Base-by-base conservation (phyloP, 2,888 invertebrate genomes). In the Seira musarum region DNA sequence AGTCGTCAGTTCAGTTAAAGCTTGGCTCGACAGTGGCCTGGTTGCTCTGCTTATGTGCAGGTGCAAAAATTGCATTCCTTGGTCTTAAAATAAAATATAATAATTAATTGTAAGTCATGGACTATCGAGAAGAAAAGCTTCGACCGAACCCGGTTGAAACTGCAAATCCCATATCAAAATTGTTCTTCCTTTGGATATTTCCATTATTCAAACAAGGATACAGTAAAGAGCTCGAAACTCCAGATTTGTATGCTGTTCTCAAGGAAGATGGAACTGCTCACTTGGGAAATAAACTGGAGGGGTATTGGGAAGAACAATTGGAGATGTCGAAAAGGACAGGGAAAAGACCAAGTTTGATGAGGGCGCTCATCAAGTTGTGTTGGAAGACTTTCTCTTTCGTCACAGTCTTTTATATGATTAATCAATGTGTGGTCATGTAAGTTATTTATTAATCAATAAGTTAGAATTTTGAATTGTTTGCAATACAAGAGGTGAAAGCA, bases 101-200 rank as follows among this genome's bases (percentile, higher is more conserved):
- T n/a, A n/a, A n/a, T n/a, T n/a, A n/a, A n/a, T n/a, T n/a, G n/a
- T n/a, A n/a, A n/a, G 40, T 40, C 6, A 78, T 78, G 78, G 78
- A 78, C 49, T 78, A 67, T 24, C 57, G 19, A 72, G 66, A 22
- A 30, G 19, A 24, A 17, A n/a, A 22, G n/a, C 78, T 78, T n/a
- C 66, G 66, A 3, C 72, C 66, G 5, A 78, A 78, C 30, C 78
- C 71, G 1, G 19, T 6, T 2, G 46, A 6, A 0, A 66, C 3
- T 1, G 83, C 83, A 1, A 80, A 80, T 30, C 76, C 78, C 3
- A 35, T 83, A 53, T 83, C 83, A 1, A 78, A 75, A 60, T 3
- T 83, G 25, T 72, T 81, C 6, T 83, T 80, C 53, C 10, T 83
- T 2, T 83, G 80, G 83, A 73, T 79, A 46, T 0, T 80, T 46